A percentile compares a stretch with the other conserved stretches of the same genome.
Evolutionary conservation across 2,113 vertebrate genomes (phyloP).

Genomic region (Ranitomeya imitator): DNA sequence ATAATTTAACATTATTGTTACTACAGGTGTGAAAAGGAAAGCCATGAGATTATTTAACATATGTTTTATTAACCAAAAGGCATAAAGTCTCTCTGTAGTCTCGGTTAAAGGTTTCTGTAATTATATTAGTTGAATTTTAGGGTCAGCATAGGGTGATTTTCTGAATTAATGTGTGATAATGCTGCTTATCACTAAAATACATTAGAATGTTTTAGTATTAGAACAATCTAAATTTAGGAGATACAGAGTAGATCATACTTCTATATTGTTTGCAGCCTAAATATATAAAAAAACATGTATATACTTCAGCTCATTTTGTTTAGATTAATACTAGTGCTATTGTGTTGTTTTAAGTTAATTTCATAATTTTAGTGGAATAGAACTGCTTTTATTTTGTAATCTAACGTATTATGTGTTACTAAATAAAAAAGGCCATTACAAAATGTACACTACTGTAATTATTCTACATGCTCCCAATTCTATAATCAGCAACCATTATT

Average conservation of each 20-base stretch:
- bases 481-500: neutral
- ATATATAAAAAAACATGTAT: neutral
- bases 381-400: no score
- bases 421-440: no score
- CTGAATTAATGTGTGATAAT: slow-evolving; percentile 61
- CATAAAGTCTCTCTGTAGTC: slow-evolving; percentile 63
- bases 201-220: slow-evolving; percentile 58
- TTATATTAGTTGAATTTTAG: slow-evolving; percentile 67
- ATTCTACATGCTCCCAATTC: no score
- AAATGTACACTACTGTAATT: no score
- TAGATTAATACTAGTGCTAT: no score
- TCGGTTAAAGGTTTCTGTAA: slow-evolving; percentile 67
- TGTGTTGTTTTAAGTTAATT: no score
- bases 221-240: neutral
- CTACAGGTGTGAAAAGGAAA: slow-evolving; percentile 62
- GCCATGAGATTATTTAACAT: slow-evolving; percentile 50
- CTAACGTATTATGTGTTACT: no score
- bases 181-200: slow-evolving; percentile 58
- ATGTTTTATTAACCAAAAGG: slow-evolving; percentile 72
- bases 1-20: slow-evolving; percentile 64
- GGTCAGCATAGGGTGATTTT: slow-evolving; percentile 59
- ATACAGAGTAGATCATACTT: neutral
- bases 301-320: no score
- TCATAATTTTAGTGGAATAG: no score
- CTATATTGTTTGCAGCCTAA: neutral